phyloP scores from a whole-genome alignment of 2,113 vertebrate species.

The Synodontis membranacea region DNA sequence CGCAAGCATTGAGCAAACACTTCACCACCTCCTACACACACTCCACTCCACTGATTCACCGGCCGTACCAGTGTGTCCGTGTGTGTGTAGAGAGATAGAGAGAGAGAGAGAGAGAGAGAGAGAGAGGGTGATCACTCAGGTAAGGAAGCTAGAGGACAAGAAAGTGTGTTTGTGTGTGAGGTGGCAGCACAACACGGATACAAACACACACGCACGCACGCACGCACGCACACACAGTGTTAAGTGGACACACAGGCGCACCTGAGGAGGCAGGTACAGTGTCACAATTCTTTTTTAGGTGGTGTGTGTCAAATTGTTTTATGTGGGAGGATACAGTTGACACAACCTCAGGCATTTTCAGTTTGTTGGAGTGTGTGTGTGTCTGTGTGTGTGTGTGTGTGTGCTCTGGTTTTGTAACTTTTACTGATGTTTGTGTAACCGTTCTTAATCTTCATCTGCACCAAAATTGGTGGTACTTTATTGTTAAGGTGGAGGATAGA shows the following conservation, averaged over 20 bases:
- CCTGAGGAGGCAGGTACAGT: constrained; percentile 50
- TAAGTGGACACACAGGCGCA: constrained; percentile 40
- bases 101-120: constrained; percentile 19
- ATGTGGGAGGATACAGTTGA: neutral
- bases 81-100: constrained; percentile 6
- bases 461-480: neutral
- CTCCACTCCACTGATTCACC: constrained; percentile 28
- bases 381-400: constrained; percentile 9
- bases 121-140: neutral
- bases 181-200: constrained; percentile 21
- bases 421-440: constrained; percentile 7
- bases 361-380: neutral
- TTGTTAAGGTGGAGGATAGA: neutral
- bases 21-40: constrained; percentile 46
- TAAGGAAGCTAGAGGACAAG: constrained; percentile 18
- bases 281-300: constrained; percentile 1
- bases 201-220: constrained; percentile 10
- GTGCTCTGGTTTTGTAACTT: neutral
- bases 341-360: neutral
- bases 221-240: neutral
- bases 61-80: constrained; percentile 22
- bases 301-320: constrained; percentile 20
- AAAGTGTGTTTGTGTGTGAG: constrained; percentile 35
- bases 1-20: constrained; percentile 52
- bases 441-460: constrained; percentile 33